A percentile compares a stretch with the other conserved stretches of the same genome.
phyloP scores from a whole-genome alignment of 2,888 invertebrate species.

The Willowsia nigromaculata region DNA sequence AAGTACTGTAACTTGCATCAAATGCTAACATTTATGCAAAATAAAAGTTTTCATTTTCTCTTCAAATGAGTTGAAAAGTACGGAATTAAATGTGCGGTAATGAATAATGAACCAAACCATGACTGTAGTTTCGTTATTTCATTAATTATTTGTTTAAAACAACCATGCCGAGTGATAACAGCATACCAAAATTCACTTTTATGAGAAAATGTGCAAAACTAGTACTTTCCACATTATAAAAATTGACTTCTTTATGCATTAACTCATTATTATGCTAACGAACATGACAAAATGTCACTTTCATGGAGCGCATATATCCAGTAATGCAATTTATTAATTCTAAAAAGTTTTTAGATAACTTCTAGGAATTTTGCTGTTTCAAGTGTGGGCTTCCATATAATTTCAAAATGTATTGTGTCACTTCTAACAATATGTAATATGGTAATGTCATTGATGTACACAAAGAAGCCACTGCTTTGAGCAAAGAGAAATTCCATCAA shows the following conservation, averaged over 20 bases:
- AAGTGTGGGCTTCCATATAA: neutral
- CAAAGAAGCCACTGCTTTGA: neutral
- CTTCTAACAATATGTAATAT: neutral
- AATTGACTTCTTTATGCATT: neutral
- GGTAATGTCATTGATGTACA: neutral
- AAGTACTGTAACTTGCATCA: slow-evolving; percentile 17
- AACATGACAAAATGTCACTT: neutral
- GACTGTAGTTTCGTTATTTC: too few species aligned
- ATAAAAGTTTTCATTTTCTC: slow-evolving; percentile 33
- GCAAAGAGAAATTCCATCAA: neutral
- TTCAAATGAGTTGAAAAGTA: neutral
- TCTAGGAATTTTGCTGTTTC: neutral
- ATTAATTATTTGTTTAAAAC: too few species aligned
- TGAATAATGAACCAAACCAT: neutral
- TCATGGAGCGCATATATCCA: neutral
- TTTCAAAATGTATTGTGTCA: neutral
- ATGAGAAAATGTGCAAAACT: too few species aligned
- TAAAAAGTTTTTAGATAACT: neutral
- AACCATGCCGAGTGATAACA: too few species aligned
- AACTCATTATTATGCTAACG: neutral
- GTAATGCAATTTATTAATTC: neutral
- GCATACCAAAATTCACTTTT: too few species aligned
- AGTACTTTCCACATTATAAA: too few species aligned
- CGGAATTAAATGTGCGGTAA: neutral
- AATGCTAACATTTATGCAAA: neutral